These are phyloP conservation scores for Acomys russatus DNA, from an alignment of 2,797 vertebrate species.

Conservation along the genomic window DNA sequence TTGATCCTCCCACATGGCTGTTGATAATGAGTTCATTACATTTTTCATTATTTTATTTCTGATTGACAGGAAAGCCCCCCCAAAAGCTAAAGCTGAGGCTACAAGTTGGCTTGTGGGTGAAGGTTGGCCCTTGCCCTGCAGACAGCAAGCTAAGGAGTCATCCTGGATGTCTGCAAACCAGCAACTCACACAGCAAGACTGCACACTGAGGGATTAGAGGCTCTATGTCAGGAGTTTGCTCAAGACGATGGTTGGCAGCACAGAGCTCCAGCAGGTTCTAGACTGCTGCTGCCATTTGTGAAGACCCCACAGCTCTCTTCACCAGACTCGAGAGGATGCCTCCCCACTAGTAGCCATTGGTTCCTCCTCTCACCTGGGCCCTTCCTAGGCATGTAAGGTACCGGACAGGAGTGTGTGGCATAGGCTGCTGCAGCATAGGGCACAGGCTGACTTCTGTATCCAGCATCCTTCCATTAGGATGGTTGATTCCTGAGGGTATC, in stretches of 20 bases:
- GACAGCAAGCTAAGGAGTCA: background rate
- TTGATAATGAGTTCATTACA: background rate
- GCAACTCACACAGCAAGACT: background rate
- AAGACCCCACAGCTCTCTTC: background rate
- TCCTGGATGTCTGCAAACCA: background rate
- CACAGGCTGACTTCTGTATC: rapidly evolving
- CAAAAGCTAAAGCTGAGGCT: background rate
- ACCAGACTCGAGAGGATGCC: background rate
- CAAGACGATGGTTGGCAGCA: background rate
- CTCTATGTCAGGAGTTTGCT: background rate
- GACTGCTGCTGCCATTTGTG: background rate
- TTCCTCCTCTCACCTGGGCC: rapidly evolving
- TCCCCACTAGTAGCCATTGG: too few relatives aligned
- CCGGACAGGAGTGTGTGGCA: too few relatives aligned
- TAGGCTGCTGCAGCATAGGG: background rate
- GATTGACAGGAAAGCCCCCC: background rate
- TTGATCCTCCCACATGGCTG: background rate
- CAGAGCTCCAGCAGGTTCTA: background rate
- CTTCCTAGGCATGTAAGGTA: background rate
- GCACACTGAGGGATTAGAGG: background rate
- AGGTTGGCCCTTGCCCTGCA: background rate
- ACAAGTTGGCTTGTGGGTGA: rapidly evolving
- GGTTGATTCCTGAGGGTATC: background rate
- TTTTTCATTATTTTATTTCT: background rate
- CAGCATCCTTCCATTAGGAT: background rate